Base-by-base conservation (phyloP, 2,113 vertebrate species). In the Pipra filicauda region DNA sequence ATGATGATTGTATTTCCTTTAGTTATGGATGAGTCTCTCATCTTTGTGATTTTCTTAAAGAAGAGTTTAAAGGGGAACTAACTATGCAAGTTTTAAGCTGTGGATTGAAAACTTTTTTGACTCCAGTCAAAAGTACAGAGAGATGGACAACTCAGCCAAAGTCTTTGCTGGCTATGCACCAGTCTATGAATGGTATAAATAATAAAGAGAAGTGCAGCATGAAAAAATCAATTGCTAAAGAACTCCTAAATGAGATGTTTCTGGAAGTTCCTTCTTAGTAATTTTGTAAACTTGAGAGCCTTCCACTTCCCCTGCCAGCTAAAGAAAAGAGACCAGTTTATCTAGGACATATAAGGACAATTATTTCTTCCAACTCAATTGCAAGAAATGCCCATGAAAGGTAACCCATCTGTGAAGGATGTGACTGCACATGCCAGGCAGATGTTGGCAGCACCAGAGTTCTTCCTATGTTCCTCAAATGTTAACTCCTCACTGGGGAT, bases 221-320 rank as follows among this genome's bases (percentile, higher is more conserved):
- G 58, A 77, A 93, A 95, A 92, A 96, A 92, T 41, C 93, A 49
- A 27, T 35, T 51, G 41, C 64, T 73, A 51, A 87, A 87, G 72
- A 84, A 37, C 31, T 82, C 49, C 31, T 66, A 46, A 82, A 70
- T 17, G 1, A 73, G 62, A 70, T 19, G 21, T 24, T 85, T 54
- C 71, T 88, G 78, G 21, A 88, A 88, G 77, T 30, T 83, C 21
- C n/a, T 26, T 71, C 81, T 78, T 51, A 54, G 26, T 65, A 66
- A 66, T 74, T 92, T 37, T 59, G 5, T 33, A 52, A 77, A 37
- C 8, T 48, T 44, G 12, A 49, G 31, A 69, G 37, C 24, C 24
- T 74, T 88, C 31, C 33, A 52, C 24, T 78, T 65, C 16, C 15
- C 54, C 67, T 31, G 23, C 37, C 65, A 89, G 39, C 54, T 83